Base-by-base conservation (phyloP, 1,140 invertebrate genomes). In the Ridgeia piscesae region DNA sequence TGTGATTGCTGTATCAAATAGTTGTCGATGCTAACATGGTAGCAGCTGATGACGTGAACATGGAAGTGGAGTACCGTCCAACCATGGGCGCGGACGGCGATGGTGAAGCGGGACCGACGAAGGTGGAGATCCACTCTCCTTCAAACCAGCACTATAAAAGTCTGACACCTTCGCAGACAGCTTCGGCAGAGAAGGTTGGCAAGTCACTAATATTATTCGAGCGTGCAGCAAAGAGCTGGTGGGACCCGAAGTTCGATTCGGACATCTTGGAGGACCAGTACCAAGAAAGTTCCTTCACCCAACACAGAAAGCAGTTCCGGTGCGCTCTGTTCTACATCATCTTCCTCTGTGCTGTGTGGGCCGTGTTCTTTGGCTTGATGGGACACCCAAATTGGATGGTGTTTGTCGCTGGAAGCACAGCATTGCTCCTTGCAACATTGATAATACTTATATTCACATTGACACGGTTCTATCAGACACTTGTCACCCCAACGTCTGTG, bases 211-310 rank as follows among this genome's bases (percentile, higher is more conserved):
- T 98, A 93, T 97, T 98, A 42, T 99, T 99, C 95, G 98, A 99
- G 96, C 96, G 98, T 93, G 98, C 98, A 34, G 97, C 98, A 31
- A 96, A 97, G 93, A 98, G 97, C 11, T 98, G 98, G 98, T 98
- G 98, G 97, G 98, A 99, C 95, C 98, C 98, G 11, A 97, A 97
- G 95, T 99, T 99, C 96, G 98, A 99, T 96, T 99, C 98, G 9
- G 97, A 98, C 94, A 98, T 98, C 92, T 97, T 99, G 42, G 98
- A 99, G 96, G 97, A 97, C 93, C 98, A 99, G 96, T 99, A 98
- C 95, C 97, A 97, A 96, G 97, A 97, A 95, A 99, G 98, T 96
- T 98, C 98, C 93, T 98, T 98, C 96, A 97, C 97, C 92, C 98
- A 99, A 96, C 97, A 98, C 94, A 97, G 98, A 95, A 97, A 98